phyloP scores from a whole-genome alignment of 2,888 invertebrate genomes.

The Horisme vitalbata region DNA sequence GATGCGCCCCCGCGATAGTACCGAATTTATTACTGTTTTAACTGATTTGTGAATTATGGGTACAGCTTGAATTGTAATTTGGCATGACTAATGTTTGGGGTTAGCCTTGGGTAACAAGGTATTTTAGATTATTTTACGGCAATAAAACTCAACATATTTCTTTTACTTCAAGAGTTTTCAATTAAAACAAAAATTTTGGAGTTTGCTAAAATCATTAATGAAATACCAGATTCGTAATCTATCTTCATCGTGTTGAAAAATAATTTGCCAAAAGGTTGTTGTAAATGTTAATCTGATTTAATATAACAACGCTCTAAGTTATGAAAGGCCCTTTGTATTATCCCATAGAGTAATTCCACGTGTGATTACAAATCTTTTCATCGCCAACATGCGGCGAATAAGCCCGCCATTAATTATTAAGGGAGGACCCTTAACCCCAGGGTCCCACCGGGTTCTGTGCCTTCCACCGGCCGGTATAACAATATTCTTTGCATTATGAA shows the following conservation, averaged over 20 bases:
- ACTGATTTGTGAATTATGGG: conserved; percentile 36
- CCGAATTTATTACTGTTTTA: conserved; percentile 38
- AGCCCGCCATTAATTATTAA: conserved; percentile 28
- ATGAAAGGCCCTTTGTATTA: conserved; percentile 6
- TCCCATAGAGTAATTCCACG: conserved; percentile 18
- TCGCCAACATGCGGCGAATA: conserved; percentile 26
- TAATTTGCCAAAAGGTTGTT: too few species aligned
- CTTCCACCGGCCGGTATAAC: conserved; percentile 13
- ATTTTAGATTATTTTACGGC: neutral
- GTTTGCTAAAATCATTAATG: too few species aligned
- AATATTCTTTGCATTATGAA: conserved; percentile 24
- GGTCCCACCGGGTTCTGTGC: neutral
- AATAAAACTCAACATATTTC: too few species aligned
- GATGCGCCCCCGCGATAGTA: conserved; percentile 32
- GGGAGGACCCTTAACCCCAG: neutral
- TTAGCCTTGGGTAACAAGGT: conserved; percentile 8
- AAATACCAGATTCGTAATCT: too few species aligned
- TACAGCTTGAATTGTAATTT: conserved; percentile 26
- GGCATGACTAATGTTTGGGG: conserved; percentile 28
- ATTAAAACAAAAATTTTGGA: too few species aligned
- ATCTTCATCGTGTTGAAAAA: too few species aligned
- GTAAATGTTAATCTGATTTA: too few species aligned
- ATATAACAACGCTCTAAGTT: too few species aligned
- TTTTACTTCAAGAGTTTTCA: too few species aligned
- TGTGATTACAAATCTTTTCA: conserved; percentile 34